Conservation (phyloP, 1,140 invertebrate species). For the Caenorhabditis remanei region DNA sequence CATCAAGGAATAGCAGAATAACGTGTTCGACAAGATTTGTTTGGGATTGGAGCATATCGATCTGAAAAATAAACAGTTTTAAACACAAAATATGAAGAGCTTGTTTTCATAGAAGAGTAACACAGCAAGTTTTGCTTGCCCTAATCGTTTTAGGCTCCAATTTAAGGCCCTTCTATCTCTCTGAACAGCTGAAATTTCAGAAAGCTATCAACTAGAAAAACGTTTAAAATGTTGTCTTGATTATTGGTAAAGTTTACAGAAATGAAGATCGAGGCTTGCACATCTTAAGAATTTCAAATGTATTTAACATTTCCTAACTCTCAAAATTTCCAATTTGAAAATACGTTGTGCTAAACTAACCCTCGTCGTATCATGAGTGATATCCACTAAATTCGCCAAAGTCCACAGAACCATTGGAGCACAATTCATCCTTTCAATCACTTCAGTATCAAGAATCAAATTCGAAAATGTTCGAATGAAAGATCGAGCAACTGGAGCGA, state of each 20-base stretch:
- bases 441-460: background rate
- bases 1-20: background rate
- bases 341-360: too few relatives aligned
- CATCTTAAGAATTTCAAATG: too few relatives aligned
- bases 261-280: too few relatives aligned
- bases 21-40: background rate
- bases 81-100: too few relatives aligned
- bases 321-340: too few relatives aligned
- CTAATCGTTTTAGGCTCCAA: too few relatives aligned
- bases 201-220: too few relatives aligned
- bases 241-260: background rate
- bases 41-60: conserved; percentile 28
- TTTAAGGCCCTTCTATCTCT: too few relatives aligned
- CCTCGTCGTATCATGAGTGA: conserved; percentile 1
- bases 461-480: conserved; percentile 8
- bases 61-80: background rate
- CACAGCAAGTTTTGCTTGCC: background rate
- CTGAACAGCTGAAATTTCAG: too few relatives aligned
- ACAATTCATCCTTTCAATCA: background rate
- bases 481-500: conserved; percentile 5
- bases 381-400: conserved; percentile 21
- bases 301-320: too few relatives aligned
- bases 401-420: conserved; percentile 39
- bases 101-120: too few relatives aligned
- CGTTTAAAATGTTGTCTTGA: too few relatives aligned